Evolutionary conservation across 1,140 invertebrate species (phyloP).

Genomic region (Frieseomelitta varia): DNA sequence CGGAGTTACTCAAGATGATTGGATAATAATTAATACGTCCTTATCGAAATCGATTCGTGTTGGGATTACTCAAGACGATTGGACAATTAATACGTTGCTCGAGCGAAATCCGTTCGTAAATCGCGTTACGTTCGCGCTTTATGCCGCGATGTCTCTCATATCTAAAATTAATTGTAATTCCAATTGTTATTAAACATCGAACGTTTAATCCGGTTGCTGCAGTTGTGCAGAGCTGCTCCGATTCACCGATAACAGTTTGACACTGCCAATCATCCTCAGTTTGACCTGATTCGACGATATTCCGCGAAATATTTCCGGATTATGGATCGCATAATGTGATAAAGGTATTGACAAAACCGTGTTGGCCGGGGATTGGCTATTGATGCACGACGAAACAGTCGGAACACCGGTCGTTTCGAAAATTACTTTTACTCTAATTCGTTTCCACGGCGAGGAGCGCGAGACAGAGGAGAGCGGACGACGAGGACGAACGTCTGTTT

Average conservation of each 20-base stretch:
- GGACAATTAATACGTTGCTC: not conserved
- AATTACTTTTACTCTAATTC: not conserved
- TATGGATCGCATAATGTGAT: not conserved
- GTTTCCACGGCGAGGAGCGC: not conserved
- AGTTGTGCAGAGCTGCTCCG: constrained; percentile 24
- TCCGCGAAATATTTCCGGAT: constrained; percentile 37
- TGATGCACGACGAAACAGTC: not conserved
- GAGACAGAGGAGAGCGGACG: no score
- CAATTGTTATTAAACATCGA: constrained; percentile 7
- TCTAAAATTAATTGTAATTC: constrained; percentile 17
- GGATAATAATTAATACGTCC: not conserved
- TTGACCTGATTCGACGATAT: constrained; percentile 51
- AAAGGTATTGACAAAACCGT: constrained; percentile 32
- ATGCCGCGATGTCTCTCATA: not conserved
- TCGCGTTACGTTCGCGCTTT: not conserved
- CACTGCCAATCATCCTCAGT: constrained; percentile 39
- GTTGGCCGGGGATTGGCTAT: not conserved
- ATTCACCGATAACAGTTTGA: constrained; percentile 33
- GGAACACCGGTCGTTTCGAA: not conserved
- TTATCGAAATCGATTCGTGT: not conserved
- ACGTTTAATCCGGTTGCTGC: constrained; percentile 4
- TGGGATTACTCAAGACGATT: not conserved
- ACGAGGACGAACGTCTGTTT: not conserved
- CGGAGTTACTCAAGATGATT: not conserved
- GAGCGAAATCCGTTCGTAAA: not conserved